Evolutionary conservation across 2,113 vertebrate genomes (phyloP), one percentile per base, ranked within the genome.

Genomic region (Argyrosomus japonicus): DNA sequence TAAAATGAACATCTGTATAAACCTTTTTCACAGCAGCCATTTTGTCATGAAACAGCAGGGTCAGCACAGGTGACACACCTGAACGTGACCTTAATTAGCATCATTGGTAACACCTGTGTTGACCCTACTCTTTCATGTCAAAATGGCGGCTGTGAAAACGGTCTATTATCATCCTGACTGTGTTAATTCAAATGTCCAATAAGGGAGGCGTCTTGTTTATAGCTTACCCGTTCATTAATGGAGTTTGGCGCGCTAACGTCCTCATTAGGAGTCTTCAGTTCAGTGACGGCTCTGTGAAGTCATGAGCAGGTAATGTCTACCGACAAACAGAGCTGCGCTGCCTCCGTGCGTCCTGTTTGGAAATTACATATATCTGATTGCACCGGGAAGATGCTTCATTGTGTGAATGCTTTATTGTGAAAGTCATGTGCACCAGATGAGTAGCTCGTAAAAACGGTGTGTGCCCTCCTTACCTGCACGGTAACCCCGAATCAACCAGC

Each of bases 401-500:
- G n/a, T 50, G 1, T 3, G 8, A 3, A 45, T 72, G 2, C 8
- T 2, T 60, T 14, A 32, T n/a, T 2, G 18, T 2, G 3, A 50
- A 13, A 8, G 3, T 17, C 4, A 5, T 9, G 17, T 53, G 43
- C 2, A 40, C 15, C 17, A 27, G 3, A n/a, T 21, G 12, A 11
- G 18, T 12, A 10, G 18, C 12, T n/a, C 0, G 14, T 19, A 6
- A 14, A 25, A 75, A 25, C 11, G 14, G 12, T 9, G 13, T 19
- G 13, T 45, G 5, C 4, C 29, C 29, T 32, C 29, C 72, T 76
- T 43, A 86, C 87, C 83, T 83, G 75, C 25, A 51, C 4, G 76
- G 23, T 23, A 23, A 3, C 1, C 64, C 1, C 0, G 5, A 14
- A 3, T 8, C 18, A 25, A 50, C 21, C 0, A 70, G 74, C 69